A percentile compares a stretch with the other conserved stretches of the same genome.
phyloP scores from a whole-genome alignment of 1,140 invertebrate genomes.

The Nephotettix cincticeps region DNA sequence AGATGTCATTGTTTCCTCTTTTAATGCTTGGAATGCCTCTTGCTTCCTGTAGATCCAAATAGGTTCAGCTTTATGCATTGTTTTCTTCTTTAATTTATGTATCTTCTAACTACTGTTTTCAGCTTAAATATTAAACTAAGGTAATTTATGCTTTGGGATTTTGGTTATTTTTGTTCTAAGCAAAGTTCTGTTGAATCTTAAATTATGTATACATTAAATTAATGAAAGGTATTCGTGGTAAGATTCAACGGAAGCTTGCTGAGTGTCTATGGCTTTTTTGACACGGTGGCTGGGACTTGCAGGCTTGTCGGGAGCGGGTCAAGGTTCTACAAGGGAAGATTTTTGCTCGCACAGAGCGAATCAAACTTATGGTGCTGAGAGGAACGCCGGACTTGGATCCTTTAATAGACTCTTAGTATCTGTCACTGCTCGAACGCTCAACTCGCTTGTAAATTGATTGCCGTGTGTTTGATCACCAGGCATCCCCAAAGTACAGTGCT shows the following conservation, averaged over 20 bases:
- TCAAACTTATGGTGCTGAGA: constrained; percentile 81
- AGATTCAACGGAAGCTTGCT: constrained; percentile 24
- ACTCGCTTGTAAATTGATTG: constrained; percentile 23
- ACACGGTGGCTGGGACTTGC: constrained; percentile 39
- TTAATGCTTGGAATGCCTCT: constrained; percentile 20
- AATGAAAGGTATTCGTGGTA: background rate
- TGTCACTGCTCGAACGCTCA: background rate
- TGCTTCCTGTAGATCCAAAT: constrained; percentile 21
- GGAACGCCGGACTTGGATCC: constrained; percentile 77
- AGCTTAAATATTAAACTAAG: constrained; percentile 1
- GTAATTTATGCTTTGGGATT: constrained; percentile 24
- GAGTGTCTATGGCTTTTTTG: constrained; percentile 14
- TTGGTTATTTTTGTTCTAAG: constrained; percentile 13
- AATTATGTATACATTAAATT: background rate
- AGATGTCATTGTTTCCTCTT: constrained; percentile 32
- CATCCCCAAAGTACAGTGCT: constrained; percentile 25
- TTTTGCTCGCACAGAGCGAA: constrained; percentile 78
- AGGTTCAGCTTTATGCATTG: constrained; percentile 24
- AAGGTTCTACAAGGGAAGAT: constrained; percentile 86
- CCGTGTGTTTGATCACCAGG: constrained; percentile 22
- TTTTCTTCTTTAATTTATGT: constrained; percentile 8
- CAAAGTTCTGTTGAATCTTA: constrained; percentile 22
- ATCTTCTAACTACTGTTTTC: constrained; percentile 14
- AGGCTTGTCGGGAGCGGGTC: constrained; percentile 82
- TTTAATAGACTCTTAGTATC: constrained; percentile 45